These are phyloP conservation scores for Holacanthus passer DNA, from an alignment of 2,113 vertebrate species.

Conservation along the genomic window DNA sequence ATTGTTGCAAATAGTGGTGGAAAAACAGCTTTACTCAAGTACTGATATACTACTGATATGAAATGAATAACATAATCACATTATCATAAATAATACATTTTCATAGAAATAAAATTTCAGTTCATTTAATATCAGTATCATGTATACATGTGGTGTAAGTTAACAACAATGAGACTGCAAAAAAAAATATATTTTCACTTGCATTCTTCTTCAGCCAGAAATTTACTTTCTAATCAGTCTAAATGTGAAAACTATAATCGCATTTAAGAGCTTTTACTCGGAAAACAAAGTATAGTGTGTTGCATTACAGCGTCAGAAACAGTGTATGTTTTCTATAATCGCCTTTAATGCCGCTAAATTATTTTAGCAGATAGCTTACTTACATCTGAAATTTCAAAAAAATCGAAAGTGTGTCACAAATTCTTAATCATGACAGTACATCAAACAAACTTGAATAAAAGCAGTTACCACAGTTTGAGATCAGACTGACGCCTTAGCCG, in stretches of 20 bases:
- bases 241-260: not conserved
- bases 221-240: too few species aligned
- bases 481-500: rapidly evolving
- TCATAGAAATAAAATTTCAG: not conserved
- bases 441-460: not conserved
- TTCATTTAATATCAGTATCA: too few species aligned
- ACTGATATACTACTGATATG: too few species aligned
- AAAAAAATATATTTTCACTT: not conserved
- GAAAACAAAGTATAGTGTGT: not conserved
- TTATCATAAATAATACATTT: not conserved
- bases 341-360: not conserved
- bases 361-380: not conserved
- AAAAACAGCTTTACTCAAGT: too few species aligned
- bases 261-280: not conserved
- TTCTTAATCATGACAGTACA: not conserved
- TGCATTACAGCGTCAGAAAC: not conserved
- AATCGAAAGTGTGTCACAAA: not conserved
- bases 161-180: not conserved
- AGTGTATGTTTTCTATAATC: not conserved
- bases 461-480: not conserved
- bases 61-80: not conserved
- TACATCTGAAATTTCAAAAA: not conserved
- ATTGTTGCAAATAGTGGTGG: not conserved
- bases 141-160: too few species aligned
- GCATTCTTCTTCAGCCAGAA: not conserved